Percentiles rank a stretch among this genome's conserved stretches.
Conservation (phyloP, 2,888 invertebrate genomes). For the Acanthosoma haemorrhoidale region DNA sequence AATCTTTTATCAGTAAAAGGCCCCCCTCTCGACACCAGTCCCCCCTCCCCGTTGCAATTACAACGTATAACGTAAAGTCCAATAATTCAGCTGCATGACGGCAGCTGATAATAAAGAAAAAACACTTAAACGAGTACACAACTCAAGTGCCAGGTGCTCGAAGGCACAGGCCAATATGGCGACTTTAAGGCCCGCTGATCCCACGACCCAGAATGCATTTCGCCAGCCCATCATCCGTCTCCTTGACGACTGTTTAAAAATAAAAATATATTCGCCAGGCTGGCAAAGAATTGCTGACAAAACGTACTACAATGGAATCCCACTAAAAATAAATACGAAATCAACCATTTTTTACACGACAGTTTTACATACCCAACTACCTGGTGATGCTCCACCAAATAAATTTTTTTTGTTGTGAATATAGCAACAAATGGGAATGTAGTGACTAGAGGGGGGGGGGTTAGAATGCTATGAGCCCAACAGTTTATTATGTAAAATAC, state of each 20-base stretch:
- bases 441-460: too few species aligned
- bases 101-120: constrained; percentile 3
- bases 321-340: too few species aligned
- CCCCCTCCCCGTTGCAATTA: not conserved
- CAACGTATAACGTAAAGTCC: constrained; percentile 8
- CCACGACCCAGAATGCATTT: constrained; percentile 4
- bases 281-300: not conserved
- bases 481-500: too few species aligned
- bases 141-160: constrained; percentile 19
- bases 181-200: not conserved
- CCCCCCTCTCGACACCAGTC: constrained; percentile 21
- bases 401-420: too few species aligned
- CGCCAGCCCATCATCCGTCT: not conserved
- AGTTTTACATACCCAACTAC: too few species aligned
- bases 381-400: too few species aligned
- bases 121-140: not conserved
- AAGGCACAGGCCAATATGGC: constrained; percentile 29
- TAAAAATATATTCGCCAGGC: not conserved
- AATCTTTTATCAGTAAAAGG: not conserved
- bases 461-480: too few species aligned
- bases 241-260: constrained; percentile 5
- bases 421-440: too few species aligned
- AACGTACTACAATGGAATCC: too few species aligned
- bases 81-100: constrained; percentile 19
- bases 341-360: too few species aligned